Percentiles rank a stretch among this genome's conserved stretches.
Conservation (phyloP, 2,797 vertebrate genomes). For the Myripristis jacobus region DNA sequence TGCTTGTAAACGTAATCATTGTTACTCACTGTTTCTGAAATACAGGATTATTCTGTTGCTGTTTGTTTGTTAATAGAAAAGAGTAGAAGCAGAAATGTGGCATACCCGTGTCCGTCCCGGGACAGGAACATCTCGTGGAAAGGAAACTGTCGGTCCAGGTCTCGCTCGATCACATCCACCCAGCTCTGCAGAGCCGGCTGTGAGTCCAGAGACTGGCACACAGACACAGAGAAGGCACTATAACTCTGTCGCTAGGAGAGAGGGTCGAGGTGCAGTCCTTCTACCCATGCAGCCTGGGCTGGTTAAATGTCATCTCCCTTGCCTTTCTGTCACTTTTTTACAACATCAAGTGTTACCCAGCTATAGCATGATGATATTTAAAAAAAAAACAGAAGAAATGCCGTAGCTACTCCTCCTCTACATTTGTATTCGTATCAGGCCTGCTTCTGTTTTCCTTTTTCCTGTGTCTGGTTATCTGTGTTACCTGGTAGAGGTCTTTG, state of each 20-base stretch:
- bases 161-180: constrained; percentile 90
- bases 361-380: too few relatives aligned
- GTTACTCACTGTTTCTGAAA: background rate
- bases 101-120: constrained; percentile 89
- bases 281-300: background rate
- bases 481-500: constrained; percentile 80
- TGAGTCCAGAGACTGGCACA: constrained; percentile 80
- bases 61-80: background rate
- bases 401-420: too few relatives aligned
- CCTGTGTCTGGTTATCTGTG: constrained; percentile 5
- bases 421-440: background rate
- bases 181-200: constrained; percentile 86
- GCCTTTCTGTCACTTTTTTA: too few relatives aligned
- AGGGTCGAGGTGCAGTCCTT: too few relatives aligned
- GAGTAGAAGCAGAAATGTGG: background rate
- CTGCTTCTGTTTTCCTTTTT: background rate
- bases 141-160: constrained; percentile 91
- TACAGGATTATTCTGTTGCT: background rate
- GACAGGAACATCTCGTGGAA: constrained; percentile 94
- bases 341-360: too few relatives aligned
- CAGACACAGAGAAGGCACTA: constrained; percentile 7
- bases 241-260: background rate
- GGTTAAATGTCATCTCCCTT: background rate
- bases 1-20: too few relatives aligned
- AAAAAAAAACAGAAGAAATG: too few relatives aligned